phyloP scores from a whole-genome alignment of 92 coral and sea anemone genomes.

The Zoanthus solanderi region DNA sequence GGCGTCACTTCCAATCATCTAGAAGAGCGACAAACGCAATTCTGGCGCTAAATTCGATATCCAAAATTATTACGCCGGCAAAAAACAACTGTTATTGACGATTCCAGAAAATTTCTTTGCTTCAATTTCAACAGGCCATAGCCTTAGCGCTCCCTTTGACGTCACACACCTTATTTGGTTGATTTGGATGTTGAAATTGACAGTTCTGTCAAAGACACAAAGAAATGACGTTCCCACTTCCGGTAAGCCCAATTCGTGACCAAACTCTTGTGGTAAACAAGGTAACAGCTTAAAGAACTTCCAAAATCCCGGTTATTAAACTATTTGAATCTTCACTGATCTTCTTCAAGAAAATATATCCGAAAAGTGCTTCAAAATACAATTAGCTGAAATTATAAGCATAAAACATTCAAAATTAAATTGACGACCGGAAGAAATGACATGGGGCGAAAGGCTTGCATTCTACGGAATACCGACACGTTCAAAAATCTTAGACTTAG shows the following conservation, averaged over 20 bases:
- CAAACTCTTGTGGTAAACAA: constrained; percentile 1
- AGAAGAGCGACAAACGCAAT: constrained; percentile 22
- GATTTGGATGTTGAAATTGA: constrained; percentile 74
- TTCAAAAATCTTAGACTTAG: background rate
- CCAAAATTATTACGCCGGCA: constrained; percentile 9
- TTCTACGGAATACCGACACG: constrained; percentile 22
- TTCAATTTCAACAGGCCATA: constrained; percentile 77
- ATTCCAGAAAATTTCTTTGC: constrained; percentile 71
- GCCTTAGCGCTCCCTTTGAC: constrained; percentile 83
- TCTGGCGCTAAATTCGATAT: constrained; percentile 45
- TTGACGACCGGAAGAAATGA: constrained; percentile 30
- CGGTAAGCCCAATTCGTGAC: constrained; percentile 51
- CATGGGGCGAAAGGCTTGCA: constrained; percentile 17
- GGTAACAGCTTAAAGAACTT: background rate
- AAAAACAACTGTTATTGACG: constrained; percentile 35
- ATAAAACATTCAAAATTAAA: background rate
- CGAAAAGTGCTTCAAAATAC: background rate
- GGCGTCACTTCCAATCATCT: constrained; percentile 35
- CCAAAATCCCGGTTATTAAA: background rate
- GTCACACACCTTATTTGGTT: constrained; percentile 87
- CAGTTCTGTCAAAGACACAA: constrained; percentile 58
- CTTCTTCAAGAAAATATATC: background rate
- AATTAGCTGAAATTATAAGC: background rate
- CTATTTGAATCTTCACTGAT: background rate
- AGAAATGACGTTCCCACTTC: constrained; percentile 55